phyloP scores from a whole-genome alignment of 2,113 vertebrate genomes.

The Colinus virginianus region DNA sequence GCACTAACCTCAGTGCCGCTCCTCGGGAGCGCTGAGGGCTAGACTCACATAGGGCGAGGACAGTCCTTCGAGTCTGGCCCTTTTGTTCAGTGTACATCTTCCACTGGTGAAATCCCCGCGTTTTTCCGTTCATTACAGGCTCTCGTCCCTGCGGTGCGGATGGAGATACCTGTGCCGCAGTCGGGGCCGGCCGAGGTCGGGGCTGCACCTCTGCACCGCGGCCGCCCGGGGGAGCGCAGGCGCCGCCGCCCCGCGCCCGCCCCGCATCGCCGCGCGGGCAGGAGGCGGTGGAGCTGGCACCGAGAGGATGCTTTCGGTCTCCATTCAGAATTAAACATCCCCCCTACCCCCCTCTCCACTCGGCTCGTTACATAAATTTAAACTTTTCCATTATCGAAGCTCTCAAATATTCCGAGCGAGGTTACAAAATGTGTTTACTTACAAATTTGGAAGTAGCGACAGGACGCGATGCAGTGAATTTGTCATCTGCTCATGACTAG shows the following conservation, averaged over 20 bases:
- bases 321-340: conserved; percentile 15
- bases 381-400: conserved; percentile 64
- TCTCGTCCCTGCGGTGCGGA: background rate
- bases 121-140: background rate
- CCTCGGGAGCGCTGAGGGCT: background rate
- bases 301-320: conserved; percentile 10
- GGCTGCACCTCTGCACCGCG: conserved; percentile 29
- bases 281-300: background rate
- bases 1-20: too few species aligned
- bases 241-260: background rate
- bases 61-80: background rate
- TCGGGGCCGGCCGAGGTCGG: conserved; percentile 24
- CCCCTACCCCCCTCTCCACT: background rate
- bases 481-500: conserved; percentile 86
- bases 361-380: conserved; percentile 61
- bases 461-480: conserved; percentile 79
- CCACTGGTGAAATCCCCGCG: background rate
- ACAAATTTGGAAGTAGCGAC: conserved; percentile 81
- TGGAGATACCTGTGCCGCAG: fast-evolving
- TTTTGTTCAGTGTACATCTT: background rate
- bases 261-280: background rate
- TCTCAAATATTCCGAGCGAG: conserved; percentile 59
- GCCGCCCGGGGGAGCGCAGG: conserved; percentile 45
- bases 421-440: conserved; percentile 85
- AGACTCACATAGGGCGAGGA: background rate